phyloP scores from a whole-genome alignment of 2,888 invertebrate species.

The Andrena haemorrhoa region DNA sequence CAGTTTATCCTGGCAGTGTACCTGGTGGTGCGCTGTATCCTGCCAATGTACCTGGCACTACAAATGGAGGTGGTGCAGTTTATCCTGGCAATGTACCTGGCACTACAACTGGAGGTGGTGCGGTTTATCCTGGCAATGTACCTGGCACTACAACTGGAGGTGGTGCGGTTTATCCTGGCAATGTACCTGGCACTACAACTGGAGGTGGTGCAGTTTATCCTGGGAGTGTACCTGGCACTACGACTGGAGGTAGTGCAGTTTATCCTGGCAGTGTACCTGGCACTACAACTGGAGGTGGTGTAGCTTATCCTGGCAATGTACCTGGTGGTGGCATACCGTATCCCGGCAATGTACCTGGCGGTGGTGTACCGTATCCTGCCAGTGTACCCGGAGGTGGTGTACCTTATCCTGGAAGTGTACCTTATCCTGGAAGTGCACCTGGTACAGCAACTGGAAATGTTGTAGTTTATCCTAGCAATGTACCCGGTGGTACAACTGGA shows the following conservation, averaged over 20 bases:
- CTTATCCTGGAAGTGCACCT: conserved; percentile 10
- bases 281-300: conserved; percentile 41
- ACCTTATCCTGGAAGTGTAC: conserved; percentile 53
- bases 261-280: conserved; percentile 21
- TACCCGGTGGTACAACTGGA: conserved; percentile 23
- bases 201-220: conserved; percentile 38
- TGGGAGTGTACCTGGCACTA: conserved; percentile 31
- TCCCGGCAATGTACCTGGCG: neutral
- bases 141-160: conserved; percentile 12
- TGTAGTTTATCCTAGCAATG: conserved; percentile 3
- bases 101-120: conserved; percentile 35
- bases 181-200: neutral
- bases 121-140: neutral
- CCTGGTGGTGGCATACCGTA: conserved; percentile 47
- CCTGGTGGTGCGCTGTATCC: conserved; percentile 40
- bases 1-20: conserved; percentile 21
- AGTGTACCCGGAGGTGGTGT: conserved; percentile 38
- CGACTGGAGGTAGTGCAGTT: neutral
- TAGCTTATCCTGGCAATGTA: conserved; percentile 49
- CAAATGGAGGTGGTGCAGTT: neutral
- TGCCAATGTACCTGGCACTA: conserved; percentile 49
- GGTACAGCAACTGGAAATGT: conserved; percentile 22
- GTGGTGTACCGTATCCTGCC: neutral
- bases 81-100: conserved; percentile 59
- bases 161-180: neutral